Evolutionary conservation across 2,888 invertebrate genomes (phyloP), one percentile per base, ranked within the genome.

Genomic region (Lacanobia wlatinum): DNA sequence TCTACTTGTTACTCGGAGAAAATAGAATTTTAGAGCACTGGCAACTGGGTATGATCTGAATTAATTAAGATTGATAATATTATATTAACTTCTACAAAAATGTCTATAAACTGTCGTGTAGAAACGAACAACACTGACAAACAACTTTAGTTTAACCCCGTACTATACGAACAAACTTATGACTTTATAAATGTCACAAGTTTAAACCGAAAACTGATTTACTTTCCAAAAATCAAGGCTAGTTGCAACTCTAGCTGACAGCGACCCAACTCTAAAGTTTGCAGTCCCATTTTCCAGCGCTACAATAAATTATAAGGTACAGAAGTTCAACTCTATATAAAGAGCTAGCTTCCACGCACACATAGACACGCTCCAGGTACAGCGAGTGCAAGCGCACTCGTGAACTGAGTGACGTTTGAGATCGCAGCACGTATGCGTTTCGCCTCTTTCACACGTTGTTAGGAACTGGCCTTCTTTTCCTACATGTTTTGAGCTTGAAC

Each of bases 261-360:
- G 38, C 28, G 63, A 61, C 60, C 55, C 34, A 64, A 34, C 74
- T 73, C 56, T 62, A 53, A 58, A 58, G 48, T 73, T 56, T 16
- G 10, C n/a, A 43, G 14, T 46, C 48, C 60, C 23, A 34, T 43
- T 50, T 46, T 43, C 21, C 55, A 8, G 50, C 16, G 6, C 4
- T 34, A 34, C 14, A 34, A 34, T 2, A 21, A 28, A 5, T n/a
- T n/a, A 12, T 23, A 6, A 28, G 18, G n/a, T 6, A 21, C 28
- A 52, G 70, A 53, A 46, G 9, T 34, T 43, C 4, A 2, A 12
- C 7, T 46, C 8, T 7, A 34, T 1, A 23, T 7, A 18, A 48
- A 18, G 4, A 23, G 4, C 7, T 1, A 16, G 5, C n/a, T 28
- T 0, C 6, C 1, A n/a, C 14, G 10, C 6, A 16, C 40, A 65